A percentile compares a stretch with the other conserved stretches of the same genome.
Conservation (phyloP, 2,113 vertebrate genomes). For the Equus quagga region DNA sequence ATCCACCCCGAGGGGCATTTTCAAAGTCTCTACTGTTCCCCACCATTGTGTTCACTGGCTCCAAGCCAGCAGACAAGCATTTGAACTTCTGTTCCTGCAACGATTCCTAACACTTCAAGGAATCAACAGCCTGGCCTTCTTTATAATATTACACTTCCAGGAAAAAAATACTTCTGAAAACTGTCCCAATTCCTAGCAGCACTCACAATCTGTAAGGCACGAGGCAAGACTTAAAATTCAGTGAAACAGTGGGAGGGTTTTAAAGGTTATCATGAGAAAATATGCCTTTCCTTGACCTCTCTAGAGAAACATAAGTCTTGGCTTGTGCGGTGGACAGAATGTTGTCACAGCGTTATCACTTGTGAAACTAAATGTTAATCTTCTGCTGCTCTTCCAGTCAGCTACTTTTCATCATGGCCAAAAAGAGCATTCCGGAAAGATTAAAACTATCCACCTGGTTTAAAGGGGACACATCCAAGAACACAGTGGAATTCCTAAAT, state of each 20-base stretch:
- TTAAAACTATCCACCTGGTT: slow-evolving; percentile 62
- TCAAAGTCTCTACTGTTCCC: not conserved
- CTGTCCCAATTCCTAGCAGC: not conserved
- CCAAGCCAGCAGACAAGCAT: not conserved
- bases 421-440: slow-evolving; percentile 27
- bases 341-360: not conserved
- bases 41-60: not conserved
- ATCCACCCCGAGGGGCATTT: not conserved
- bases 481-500: not conserved
- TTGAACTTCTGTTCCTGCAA: not conserved
- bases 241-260: not conserved
- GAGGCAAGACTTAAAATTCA: slow-evolving; percentile 14
- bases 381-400: not conserved
- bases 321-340: not conserved
- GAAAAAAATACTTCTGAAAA: not conserved
- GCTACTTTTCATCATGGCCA: not conserved
- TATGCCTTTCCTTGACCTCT: not conserved
- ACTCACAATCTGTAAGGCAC: not conserved
- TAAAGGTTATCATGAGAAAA: not conserved
- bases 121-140: not conserved
- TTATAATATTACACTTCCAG: not conserved
- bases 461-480: slow-evolving; percentile 8
- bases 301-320: not conserved
- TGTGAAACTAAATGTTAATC: not conserved
- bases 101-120: not conserved